A percentile compares a stretch with the other conserved stretches of the same genome.
These are phyloP conservation scores for Gallinago jamesoni DNA, from an alignment of 2,113 vertebrate genomes.

Conservation along the genomic window DNA sequence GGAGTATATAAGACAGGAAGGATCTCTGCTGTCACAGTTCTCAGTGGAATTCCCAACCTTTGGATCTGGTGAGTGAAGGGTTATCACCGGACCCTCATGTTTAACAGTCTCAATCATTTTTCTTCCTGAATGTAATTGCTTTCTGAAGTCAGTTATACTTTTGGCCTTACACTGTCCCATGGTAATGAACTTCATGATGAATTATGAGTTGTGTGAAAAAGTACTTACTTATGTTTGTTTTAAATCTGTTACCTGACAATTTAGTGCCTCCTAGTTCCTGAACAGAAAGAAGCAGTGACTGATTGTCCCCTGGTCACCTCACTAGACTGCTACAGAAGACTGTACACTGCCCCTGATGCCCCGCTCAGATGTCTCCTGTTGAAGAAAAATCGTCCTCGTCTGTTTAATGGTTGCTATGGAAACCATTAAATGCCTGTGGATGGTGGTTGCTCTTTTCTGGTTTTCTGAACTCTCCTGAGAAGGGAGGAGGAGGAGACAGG, in stretches of 20 bases:
- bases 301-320: accelerated
- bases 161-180: background rate
- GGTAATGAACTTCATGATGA: background rate
- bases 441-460: background rate
- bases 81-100: background rate
- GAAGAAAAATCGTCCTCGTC: background rate
- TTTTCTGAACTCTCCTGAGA: background rate
- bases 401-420: background rate
- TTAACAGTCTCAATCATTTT: background rate
- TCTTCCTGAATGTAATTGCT: background rate
- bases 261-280: background rate
- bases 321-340: background rate
- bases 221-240: background rate
- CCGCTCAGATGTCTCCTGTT: background rate
- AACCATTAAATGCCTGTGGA: background rate
- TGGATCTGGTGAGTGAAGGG: background rate
- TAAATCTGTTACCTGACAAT: background rate
- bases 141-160: background rate
- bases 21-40: background rate
- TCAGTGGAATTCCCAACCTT: background rate
- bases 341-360: background rate
- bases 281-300: background rate
- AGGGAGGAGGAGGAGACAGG: background rate
- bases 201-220: background rate
- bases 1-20: background rate